Percentiles rank a stretch among this genome's conserved stretches.
phyloP scores from a whole-genome alignment of 92 coral and sea anemone species.

The Siderastrea radians region DNA sequence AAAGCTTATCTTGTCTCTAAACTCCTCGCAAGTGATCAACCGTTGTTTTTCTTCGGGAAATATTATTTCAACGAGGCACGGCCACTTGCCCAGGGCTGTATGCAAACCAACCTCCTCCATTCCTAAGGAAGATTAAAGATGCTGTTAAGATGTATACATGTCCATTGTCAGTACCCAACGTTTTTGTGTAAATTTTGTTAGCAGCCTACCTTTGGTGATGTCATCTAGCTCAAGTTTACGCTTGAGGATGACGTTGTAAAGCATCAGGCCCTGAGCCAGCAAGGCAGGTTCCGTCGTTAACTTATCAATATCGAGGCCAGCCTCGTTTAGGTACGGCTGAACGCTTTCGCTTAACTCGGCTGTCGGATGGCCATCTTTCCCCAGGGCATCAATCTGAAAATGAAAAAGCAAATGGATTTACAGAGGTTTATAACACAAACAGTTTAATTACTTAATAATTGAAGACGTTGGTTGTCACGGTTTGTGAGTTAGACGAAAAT shows the following conservation, averaged over 20 bases:
- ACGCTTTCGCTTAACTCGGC: slow-evolving; percentile 33
- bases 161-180: neutral
- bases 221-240: slow-evolving; percentile 61
- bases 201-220: slow-evolving; percentile 58
- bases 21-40: slow-evolving; percentile 14
- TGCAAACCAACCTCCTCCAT: slow-evolving; percentile 67
- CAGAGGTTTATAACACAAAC: neutral
- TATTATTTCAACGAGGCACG: slow-evolving; percentile 25
- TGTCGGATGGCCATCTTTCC: slow-evolving; percentile 32
- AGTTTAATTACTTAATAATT: neutral
- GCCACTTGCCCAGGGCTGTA: slow-evolving; percentile 32
- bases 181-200: neutral
- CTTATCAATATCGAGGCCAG: slow-evolving; percentile 51
- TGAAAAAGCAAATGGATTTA: neutral
- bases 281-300: slow-evolving; percentile 17
- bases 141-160: slow-evolving; percentile 10
- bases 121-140: slow-evolving; percentile 13
- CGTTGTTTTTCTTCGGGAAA: slow-evolving; percentile 40
- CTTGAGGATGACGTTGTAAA: slow-evolving; percentile 52
- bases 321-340: slow-evolving; percentile 50
- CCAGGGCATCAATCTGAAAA: slow-evolving; percentile 17
- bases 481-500: slow-evolving; percentile 16
- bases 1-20: slow-evolving; percentile 45
- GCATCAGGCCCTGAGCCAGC: slow-evolving; percentile 57
- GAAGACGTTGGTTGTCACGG: neutral